A percentile compares a stretch with the other conserved stretches of the same genome.
These are phyloP conservation scores for Biston betularia DNA, from an alignment of 2,888 invertebrate genomes.

Conservation along the genomic window DNA sequence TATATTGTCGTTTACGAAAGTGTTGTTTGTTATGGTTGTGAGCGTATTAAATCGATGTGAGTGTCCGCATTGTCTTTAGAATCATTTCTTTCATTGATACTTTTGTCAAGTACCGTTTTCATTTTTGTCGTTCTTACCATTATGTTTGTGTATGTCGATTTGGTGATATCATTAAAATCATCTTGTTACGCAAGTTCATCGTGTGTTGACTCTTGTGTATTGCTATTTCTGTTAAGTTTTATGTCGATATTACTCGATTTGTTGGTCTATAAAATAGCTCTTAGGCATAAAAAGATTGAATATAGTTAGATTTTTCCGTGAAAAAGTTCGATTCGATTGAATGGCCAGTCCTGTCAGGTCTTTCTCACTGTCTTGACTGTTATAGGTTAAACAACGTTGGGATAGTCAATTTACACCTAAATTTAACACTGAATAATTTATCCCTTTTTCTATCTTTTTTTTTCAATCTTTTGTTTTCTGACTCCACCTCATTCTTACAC, in stretches of 20 bases:
- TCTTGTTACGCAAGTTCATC: not conserved
- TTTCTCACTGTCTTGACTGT: too few species aligned
- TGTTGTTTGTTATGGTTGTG: not conserved
- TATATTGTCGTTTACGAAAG: not conserved
- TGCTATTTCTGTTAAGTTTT: not conserved
- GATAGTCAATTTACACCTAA: too few species aligned
- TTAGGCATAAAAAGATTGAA: not conserved
- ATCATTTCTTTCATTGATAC: not conserved
- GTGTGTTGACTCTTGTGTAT: not conserved
- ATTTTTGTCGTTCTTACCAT: not conserved
- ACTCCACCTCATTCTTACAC: not conserved
- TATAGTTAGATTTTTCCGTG: not conserved
- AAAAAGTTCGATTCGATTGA: too few species aligned
- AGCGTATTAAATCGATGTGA: not conserved
- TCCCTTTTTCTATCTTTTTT: not conserved
- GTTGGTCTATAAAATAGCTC: not conserved
- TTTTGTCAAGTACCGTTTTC: not conserved
- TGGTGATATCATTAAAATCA: not conserved
- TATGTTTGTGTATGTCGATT: not conserved
- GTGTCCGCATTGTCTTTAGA: not conserved
- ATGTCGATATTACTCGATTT: not conserved
- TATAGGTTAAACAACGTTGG: too few species aligned
- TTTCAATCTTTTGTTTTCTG: not conserved
- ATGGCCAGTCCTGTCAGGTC: too few species aligned
- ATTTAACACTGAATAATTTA: not conserved